phyloP scores from a whole-genome alignment of 2,113 vertebrate species.

The Menura novaehollandiae region DNA sequence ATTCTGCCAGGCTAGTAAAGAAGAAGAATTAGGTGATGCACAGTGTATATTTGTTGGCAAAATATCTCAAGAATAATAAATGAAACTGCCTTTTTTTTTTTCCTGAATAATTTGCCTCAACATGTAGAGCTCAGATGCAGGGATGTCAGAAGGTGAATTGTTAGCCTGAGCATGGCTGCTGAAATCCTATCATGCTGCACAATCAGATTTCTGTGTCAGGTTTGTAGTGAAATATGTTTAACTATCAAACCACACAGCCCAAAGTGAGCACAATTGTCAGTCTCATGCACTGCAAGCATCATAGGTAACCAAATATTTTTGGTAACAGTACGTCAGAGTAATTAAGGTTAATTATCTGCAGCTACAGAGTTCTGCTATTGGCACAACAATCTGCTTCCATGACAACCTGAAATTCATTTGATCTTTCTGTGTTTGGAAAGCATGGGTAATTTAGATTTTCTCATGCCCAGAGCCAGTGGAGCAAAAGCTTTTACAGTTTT shows the following conservation, averaged over 20 bases:
- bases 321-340: not conserved
- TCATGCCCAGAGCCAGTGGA: not conserved
- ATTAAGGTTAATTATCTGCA: conserved; percentile 46
- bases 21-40: not conserved
- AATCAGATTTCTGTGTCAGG: not conserved
- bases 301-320: not conserved
- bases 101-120: not conserved
- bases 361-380: not conserved
- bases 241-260: not conserved
- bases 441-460: conserved; percentile 13
- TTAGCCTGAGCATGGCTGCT: not conserved
- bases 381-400: not conserved
- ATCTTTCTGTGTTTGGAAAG: conserved; percentile 36
- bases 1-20: not conserved
- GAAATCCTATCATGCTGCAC: not conserved
- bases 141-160: not conserved
- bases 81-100: not conserved
- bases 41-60: not conserved
- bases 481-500: not conserved
- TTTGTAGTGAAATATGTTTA: not conserved
- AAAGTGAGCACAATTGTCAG: not conserved
- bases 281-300: not conserved
- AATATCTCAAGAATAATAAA: not conserved
- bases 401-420: conserved; percentile 22
- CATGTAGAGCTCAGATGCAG: not conserved